Conservation (phyloP, 2,797 vertebrate species). For the Galaxias olidus region DNA sequence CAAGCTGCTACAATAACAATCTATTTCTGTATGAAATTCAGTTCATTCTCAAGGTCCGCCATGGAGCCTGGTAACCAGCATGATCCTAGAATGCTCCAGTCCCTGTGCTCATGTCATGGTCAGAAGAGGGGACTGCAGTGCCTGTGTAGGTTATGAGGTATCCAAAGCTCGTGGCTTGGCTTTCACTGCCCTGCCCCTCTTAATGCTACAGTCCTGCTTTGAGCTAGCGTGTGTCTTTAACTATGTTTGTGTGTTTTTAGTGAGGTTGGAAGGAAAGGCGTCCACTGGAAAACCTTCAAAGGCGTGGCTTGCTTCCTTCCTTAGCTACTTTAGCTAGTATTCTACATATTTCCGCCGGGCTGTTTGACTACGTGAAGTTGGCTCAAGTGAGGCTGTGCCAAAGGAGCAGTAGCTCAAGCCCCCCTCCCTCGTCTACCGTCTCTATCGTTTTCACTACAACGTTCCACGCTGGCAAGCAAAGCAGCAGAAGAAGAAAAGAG, state of each 20-base stretch:
- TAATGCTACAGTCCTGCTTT: constrained; percentile 61
- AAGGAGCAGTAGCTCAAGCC: constrained; percentile 31
- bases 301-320: too few species aligned
- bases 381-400: constrained; percentile 59
- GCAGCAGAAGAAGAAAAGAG: constrained; percentile 2
- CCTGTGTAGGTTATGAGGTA: constrained; percentile 55
- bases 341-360: constrained; percentile 5
- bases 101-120: neutral
- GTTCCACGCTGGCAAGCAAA: constrained; percentile 31
- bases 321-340: too few species aligned
- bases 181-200: constrained; percentile 24
- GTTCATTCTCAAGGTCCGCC: too few species aligned
- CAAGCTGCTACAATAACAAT: constrained; percentile 25
- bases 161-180: constrained; percentile 46
- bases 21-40: neutral
- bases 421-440: constrained; percentile 23
- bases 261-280: too few species aligned
- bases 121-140: too few species aligned
- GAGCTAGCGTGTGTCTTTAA: constrained; percentile 25
- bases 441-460: constrained; percentile 9
- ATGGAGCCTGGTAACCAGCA: too few species aligned
- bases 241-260: neutral
- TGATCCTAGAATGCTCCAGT: too few species aligned
- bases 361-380: too few species aligned
- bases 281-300: too few species aligned